A percentile compares a stretch with the other conserved stretches of the same genome.
These are phyloP conservation scores for Ploceus nigricollis DNA, from an alignment of 2,113 vertebrate species.

Conservation along the genomic window DNA sequence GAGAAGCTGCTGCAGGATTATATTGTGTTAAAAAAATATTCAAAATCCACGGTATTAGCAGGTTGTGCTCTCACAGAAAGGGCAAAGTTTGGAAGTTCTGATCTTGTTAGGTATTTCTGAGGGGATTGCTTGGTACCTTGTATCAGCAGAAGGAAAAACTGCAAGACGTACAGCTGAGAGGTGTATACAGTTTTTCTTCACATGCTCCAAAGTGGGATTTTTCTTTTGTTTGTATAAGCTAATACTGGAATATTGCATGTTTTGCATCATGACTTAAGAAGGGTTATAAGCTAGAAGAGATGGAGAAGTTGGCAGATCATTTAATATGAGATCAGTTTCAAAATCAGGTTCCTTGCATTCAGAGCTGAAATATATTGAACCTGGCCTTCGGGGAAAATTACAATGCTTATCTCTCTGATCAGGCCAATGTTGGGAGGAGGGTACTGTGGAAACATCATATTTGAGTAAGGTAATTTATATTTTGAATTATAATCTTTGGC, in stretches of 20 bases:
- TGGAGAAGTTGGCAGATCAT: neutral
- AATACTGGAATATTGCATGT: neutral
- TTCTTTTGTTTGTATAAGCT: neutral
- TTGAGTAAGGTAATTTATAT: neutral
- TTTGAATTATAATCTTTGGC: neutral
- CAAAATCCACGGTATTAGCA: neutral
- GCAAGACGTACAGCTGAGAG: neutral
- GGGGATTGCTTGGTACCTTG: neutral
- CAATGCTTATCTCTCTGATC: neutral
- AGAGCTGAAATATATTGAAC: neutral
- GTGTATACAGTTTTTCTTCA: neutral
- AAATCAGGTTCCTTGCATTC: neutral
- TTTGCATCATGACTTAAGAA: neutral
- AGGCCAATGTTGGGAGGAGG: neutral
- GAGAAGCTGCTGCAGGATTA: neutral
- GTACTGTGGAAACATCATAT: neutral
- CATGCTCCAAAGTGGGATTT: neutral
- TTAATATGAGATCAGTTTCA: neutral
- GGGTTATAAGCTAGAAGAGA: neutral
- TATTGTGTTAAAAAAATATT: neutral
- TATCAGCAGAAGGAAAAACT: neutral
- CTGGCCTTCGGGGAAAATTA: neutral
- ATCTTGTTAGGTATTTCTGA: neutral
- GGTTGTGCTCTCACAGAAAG: neutral
- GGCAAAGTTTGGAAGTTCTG: neutral